Percentiles rank a stretch among this genome's conserved stretches.
phyloP scores from a whole-genome alignment of 1,140 invertebrate genomes.

The Coenobita brevimanus region DNA sequence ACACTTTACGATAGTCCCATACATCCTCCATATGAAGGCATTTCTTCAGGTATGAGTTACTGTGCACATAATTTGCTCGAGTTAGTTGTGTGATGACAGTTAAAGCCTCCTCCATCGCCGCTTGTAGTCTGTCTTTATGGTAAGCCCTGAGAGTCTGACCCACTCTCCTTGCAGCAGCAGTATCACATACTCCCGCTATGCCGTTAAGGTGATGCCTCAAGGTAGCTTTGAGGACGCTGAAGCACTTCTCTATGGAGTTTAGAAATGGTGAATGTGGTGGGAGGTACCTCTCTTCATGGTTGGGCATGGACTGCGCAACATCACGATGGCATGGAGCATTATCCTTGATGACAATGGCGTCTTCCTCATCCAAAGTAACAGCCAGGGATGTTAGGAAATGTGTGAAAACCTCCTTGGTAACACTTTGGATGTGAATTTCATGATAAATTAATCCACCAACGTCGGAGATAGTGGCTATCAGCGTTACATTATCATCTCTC shows the following conservation, averaged over 20 bases:
- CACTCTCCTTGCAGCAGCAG: conserved; percentile 4
- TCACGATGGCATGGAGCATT: conserved; percentile 6
- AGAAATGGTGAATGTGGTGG: conserved; percentile 22
- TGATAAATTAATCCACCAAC: conserved; percentile 17
- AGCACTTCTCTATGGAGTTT: conserved; percentile 17
- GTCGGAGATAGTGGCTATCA: conserved; percentile 24
- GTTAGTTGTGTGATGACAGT: conserved; percentile 25
- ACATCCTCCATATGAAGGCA: conserved; percentile 10
- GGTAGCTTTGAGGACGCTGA: conserved; percentile 9
- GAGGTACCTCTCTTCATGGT: conserved; percentile 2
- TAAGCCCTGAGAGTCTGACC: not conserved
- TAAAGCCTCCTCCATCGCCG: not conserved
- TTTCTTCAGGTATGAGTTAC: not conserved
- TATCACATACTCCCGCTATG: not conserved
- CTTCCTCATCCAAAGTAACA: not conserved
- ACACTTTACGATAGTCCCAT: too few relatives aligned
- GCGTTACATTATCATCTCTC: conserved; percentile 14
- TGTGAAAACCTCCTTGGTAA: not conserved
- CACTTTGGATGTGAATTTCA: too few relatives aligned
- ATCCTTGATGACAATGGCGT: not conserved
- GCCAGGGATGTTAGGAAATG: not conserved
- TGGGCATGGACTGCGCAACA: not conserved
- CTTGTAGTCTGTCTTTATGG: conserved; percentile 1
- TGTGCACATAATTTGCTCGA: not conserved
- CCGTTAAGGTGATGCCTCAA: conserved; percentile 15